A percentile compares a stretch with the other conserved stretches of the same genome.
Conservation (phyloP, 1,140 invertebrate species). For the Papilio polyxenes region DNA sequence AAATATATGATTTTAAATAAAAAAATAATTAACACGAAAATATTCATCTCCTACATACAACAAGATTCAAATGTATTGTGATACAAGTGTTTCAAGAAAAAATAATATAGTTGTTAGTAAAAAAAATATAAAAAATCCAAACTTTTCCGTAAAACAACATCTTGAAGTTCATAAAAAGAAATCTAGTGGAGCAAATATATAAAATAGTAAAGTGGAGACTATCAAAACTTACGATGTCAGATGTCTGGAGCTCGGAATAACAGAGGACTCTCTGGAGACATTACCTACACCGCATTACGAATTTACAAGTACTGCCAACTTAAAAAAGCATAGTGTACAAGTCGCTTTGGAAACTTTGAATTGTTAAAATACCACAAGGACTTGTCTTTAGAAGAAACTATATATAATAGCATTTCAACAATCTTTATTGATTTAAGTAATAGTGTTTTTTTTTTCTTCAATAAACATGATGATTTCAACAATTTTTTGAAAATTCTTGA, state of each 20-base stretch:
- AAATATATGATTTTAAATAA: not conserved
- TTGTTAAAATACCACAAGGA: not conserved
- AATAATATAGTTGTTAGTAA: not conserved
- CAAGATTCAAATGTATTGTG: too few species aligned
- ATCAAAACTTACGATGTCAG: conserved; percentile 34
- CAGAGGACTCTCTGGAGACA: not conserved
- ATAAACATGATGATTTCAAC: too few species aligned
- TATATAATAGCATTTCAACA: not conserved
- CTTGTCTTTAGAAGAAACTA: not conserved
- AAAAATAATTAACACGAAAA: not conserved
- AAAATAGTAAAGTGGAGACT: conserved; percentile 30
- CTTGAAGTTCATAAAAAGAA: conserved; percentile 23
- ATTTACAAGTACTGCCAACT: conserved; percentile 2
- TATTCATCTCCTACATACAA: not conserved
- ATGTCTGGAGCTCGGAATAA: conserved; percentile 1
- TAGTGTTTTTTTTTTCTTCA: too few species aligned
- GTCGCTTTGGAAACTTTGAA: not conserved
- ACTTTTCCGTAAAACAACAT: not conserved
- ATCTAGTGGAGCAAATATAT: conserved; percentile 12
- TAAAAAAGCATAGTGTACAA: conserved; percentile 7
- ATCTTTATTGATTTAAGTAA: too few species aligned
- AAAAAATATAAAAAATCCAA: not conserved
- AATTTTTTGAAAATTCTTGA: not conserved
- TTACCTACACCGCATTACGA: conserved; percentile 22
- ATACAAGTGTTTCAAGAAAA: not conserved